Evolutionary conservation across 2,888 invertebrate genomes (phyloP).

Genomic region (Ectobius pallidus): DNA sequence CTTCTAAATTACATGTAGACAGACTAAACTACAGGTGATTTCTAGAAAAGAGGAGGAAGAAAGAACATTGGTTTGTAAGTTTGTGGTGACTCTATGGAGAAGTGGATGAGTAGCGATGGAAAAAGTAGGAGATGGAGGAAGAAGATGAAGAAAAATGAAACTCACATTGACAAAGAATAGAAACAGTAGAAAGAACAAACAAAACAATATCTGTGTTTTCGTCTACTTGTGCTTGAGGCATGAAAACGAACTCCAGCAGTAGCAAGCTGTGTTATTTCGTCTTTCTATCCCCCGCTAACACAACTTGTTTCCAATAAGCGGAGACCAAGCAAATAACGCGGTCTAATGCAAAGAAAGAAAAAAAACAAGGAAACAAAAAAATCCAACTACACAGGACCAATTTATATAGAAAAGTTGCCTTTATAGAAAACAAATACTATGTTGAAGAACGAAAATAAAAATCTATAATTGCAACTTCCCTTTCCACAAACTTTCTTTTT

Average conservation of each 20-base stretch:
- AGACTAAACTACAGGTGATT: not conserved
- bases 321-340: conserved; percentile 4
- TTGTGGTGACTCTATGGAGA: not conserved
- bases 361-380: not conserved
- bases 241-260: conserved; percentile 4
- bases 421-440: not conserved
- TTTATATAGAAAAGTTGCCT: not conserved
- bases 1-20: not conserved
- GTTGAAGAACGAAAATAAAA: no score
- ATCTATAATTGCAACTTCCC: no score
- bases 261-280: not conserved
- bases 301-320: conserved; percentile 21
- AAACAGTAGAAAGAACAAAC: conserved; percentile 26
- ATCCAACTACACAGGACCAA: not conserved
- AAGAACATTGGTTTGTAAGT: not conserved
- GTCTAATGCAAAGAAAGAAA: not conserved
- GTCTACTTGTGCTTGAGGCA: conserved; percentile 1
- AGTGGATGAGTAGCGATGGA: no score
- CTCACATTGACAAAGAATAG: conserved; percentile 5
- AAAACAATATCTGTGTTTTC: conserved; percentile 26
- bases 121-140: no score
- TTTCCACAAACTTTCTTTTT: no score
- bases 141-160: conserved; percentile 19
- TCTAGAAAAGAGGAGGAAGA: not conserved
- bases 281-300: not conserved